These are phyloP conservation scores for Mormyrops boulengeri DNA, from an alignment of 2,797 vertebrate species.

Conservation along the genomic window DNA sequence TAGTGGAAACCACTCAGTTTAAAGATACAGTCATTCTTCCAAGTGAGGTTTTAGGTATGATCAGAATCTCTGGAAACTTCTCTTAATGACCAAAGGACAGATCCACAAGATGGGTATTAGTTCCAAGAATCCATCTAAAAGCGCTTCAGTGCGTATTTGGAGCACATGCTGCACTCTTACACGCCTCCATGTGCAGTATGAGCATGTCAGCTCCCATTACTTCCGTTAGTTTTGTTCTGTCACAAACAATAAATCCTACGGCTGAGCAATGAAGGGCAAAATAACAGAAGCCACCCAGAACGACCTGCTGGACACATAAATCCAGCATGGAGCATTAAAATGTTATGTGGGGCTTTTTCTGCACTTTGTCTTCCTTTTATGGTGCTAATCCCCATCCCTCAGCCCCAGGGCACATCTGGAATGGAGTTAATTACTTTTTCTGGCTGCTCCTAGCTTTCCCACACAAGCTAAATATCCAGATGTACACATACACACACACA, in stretches of 20 bases:
- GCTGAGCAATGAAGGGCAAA: neutral
- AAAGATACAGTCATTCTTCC: neutral
- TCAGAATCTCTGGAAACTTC: neutral
- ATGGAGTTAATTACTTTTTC: neutral
- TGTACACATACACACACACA: neutral
- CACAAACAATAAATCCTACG: neutral
- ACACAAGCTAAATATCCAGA: neutral
- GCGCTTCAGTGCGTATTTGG: neutral
- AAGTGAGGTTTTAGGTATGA: neutral
- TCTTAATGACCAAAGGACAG: neutral
- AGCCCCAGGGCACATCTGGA: neutral
- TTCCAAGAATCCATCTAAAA: neutral
- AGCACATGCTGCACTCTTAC: neutral
- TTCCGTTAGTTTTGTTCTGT: conserved; percentile 2
- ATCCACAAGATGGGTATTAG: neutral
- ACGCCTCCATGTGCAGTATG: neutral
- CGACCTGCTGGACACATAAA: neutral
- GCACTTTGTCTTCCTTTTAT: neutral
- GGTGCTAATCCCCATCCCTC: neutral
- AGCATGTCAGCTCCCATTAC: neutral
- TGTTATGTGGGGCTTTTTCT: neutral
- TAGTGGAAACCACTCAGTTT: neutral
- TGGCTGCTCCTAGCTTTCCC: neutral
- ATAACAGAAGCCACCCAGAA: neutral
- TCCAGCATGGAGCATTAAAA: neutral